These are phyloP conservation scores for Quiscalus mexicanus DNA, from an alignment of 2,113 vertebrate genomes.

Conservation along the genomic window DNA sequence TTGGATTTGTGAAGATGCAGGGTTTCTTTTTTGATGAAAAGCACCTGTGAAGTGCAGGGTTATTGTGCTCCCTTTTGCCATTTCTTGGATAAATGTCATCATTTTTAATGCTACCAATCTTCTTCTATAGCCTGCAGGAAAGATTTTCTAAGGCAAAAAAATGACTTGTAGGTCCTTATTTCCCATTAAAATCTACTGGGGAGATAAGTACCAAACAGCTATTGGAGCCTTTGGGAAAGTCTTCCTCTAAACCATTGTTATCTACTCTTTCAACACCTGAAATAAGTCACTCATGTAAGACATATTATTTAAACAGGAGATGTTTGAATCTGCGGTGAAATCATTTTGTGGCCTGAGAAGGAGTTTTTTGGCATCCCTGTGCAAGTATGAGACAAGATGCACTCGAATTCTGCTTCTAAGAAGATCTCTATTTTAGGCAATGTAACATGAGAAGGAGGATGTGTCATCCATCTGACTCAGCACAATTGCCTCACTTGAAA, in stretches of 20 bases:
- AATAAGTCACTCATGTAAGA: neutral
- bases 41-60: slow-evolving; percentile 25
- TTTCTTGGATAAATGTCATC: slow-evolving; percentile 67
- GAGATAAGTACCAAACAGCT: slow-evolving; percentile 20
- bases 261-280: neutral
- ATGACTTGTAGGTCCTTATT: slow-evolving; percentile 49
- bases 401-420: neutral
- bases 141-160: slow-evolving; percentile 53
- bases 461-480: slow-evolving; percentile 48
- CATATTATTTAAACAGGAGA: slow-evolving; percentile 4
- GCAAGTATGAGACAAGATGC: neutral
- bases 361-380: neutral
- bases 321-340: neutral
- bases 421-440: slow-evolving; percentile 31
- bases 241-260: neutral
- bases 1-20: slow-evolving; percentile 28
- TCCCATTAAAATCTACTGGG: slow-evolving; percentile 43
- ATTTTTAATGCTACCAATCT: slow-evolving; percentile 66
- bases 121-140: slow-evolving; percentile 28
- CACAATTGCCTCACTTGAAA: slow-evolving; percentile 34
- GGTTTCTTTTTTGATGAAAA: slow-evolving; percentile 52
- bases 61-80: slow-evolving; percentile 59
- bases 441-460: slow-evolving; percentile 12
- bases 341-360: neutral
- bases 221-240: neutral